phyloP scores from a whole-genome alignment of 2,888 invertebrate species.

The Ormia ochracea region DNA sequence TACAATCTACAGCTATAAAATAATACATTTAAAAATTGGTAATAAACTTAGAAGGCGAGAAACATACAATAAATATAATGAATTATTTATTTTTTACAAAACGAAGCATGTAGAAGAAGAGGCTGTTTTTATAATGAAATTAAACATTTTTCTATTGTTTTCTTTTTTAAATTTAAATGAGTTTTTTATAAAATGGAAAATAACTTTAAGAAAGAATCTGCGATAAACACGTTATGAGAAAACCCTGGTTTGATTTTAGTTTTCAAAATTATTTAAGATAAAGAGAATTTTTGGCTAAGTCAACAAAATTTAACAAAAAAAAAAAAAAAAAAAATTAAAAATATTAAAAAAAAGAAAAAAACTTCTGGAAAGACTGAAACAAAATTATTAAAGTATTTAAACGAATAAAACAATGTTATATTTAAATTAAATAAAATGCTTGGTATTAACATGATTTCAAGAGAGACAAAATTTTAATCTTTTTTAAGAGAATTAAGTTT shows the following conservation, averaged over 20 bases:
- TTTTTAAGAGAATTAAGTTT: conserved; percentile 7
- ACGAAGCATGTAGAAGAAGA: conserved; percentile 52
- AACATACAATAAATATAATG: neutral
- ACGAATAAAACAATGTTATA: conserved; percentile 49
- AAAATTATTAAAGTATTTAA: conserved; percentile 70
- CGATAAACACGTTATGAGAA: conserved; percentile 61
- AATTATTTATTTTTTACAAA: conserved; percentile 28
- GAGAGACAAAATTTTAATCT: conserved; percentile 12
- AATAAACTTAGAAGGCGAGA: conserved; percentile 55
- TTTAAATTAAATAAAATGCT: conserved; percentile 38
- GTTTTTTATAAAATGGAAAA: conserved; percentile 43
- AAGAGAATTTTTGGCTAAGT: conserved; percentile 39
- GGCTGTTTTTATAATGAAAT: conserved; percentile 51
- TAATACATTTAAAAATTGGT: conserved; percentile 54
- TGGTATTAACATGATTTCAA: conserved; percentile 44
- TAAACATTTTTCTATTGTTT: neutral
- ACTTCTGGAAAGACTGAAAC: conserved; percentile 66
- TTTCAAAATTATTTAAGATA: conserved; percentile 47
- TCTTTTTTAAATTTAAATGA: conserved; percentile 64
- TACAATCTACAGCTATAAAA: conserved; percentile 1
- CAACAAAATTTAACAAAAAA: conserved; percentile 12
- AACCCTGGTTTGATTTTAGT: conserved; percentile 20
- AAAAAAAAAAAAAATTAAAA: conserved; percentile 34
- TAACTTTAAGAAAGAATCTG: conserved; percentile 64
- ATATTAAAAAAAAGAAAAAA: too few species aligned